Base-by-base conservation (phyloP, 2,888 invertebrate species). In the Achlya flavicornis region DNA sequence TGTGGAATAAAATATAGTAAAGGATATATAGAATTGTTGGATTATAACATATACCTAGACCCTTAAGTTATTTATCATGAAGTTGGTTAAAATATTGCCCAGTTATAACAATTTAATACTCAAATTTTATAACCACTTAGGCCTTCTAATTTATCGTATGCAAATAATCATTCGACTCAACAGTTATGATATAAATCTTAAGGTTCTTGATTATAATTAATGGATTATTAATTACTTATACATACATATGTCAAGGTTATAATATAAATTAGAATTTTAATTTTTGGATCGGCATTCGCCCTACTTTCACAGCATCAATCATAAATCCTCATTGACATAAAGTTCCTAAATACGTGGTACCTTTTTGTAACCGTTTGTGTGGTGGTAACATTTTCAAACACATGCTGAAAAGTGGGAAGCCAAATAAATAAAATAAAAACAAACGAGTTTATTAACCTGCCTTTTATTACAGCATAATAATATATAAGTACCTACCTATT, bases 271-370 rank as follows among this genome's bases (percentile, higher is more conserved):
- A 59, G n/a, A 48, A 48, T 53, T 53, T 48, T 48, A 48, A 53
- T 41, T 41, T 41, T 35, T 14, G 26, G n/a, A 43, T 26, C 19
- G 60, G 38, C 41, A 26, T 60, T 60, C 59, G 41, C 41, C 60
- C 60, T 26, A 60, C 41, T 60, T 60, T 43, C 43, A 7, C 41
- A 60, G 10, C 19, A 60, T 60, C 60, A 60, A 60, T 60, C 60
- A 60, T 43, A 60, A 59, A 10, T 35, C n/a, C 10, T 58, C n/a
- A 38, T 41, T 41, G 12, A 41, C 12, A 41, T 41, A 12, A 12
- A 58, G 58, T 35, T 32, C n/a, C 58, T 58, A 58, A 32, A 58
- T 59, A 59, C 26, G 26, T 26, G 26, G 26, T 26, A n/a, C n/a
- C n/a, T n/a, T n/a, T n/a, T n/a, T n/a, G n/a, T n/a, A n/a, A n/a